Evolutionary conservation across 2,888 invertebrate species (phyloP), one percentile per base, ranked within the genome.

Genomic region (Mesorhabditis belari): DNA sequence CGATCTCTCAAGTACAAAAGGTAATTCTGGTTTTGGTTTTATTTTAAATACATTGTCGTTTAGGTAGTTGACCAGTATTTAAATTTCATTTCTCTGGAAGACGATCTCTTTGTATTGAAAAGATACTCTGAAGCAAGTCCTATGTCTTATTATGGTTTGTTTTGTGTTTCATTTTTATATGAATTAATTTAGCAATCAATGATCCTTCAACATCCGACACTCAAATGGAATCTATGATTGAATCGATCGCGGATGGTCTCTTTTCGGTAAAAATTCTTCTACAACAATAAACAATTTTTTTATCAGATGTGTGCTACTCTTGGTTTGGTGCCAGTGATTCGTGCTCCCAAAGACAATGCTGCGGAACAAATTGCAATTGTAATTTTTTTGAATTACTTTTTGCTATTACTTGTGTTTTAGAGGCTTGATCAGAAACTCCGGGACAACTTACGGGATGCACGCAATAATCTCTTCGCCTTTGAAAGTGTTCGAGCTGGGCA

Each of bases 71-170:
- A 99, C 83, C 98, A 99, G 83, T 98, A 96, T 85, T 86, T 96
- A 59, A 96, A 96, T 84, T 99, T 98, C 79, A 94, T 99, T 75
- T 90, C 92, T 54, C 84, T 99, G 69, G 98, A 99, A 85, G 94
- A 98, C 83, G 95, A 98, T 81, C 87, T 99, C 82, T 99, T 96
- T 83, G 78, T 77, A 17, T 66, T 80, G n/a, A 64, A 74, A 77
- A 88, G 91, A 80, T 92, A 95, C 83, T 92, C 93, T 82, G 90
- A 91, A 80, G 90, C 90, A 76, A 92, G 93, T 77, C 83, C 88
- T 49, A 85, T 95, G 63, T 93, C 94, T 1, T 98, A 94, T 83
- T 95, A 94, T 85, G 88, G 90, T 89, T 84, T 83, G 82, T 82
- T 49, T 57, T 9, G n/a, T 51, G 24, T 26, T 61, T 4, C 5